phyloP scores from a whole-genome alignment of 1,140 invertebrate species.

The Apolygus lucorum region DNA sequence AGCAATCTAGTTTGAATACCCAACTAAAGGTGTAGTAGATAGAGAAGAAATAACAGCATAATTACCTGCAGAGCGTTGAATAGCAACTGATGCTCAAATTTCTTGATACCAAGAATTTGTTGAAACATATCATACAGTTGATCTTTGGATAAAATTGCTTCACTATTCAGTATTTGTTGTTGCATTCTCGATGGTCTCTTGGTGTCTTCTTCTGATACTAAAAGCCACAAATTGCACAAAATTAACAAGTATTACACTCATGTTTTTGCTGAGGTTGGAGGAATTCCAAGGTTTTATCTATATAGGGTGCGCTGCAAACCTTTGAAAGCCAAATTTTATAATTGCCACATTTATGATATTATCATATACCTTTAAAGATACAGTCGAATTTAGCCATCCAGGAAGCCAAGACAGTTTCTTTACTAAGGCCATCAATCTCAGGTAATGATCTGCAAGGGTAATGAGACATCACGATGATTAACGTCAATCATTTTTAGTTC shows the following conservation, averaged over 20 bases:
- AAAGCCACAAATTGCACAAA: no score
- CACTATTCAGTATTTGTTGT: conserved; percentile 81
- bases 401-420: conserved; percentile 96
- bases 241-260: no score
- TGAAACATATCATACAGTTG: conserved; percentile 99
- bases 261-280: no score
- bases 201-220: conserved; percentile 71
- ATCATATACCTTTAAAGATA: conserved; percentile 81
- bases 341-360: background rate
- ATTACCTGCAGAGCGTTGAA: conserved; percentile 95
- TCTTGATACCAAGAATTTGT: conserved; percentile 95
- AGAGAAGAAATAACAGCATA: conserved; percentile 26
- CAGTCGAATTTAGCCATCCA: conserved; percentile 99
- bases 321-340: background rate
- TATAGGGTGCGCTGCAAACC: background rate
- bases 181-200: conserved; percentile 76
- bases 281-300: no score
- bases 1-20: no score
- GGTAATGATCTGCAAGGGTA: conserved; percentile 75
- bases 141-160: conserved; percentile 88
- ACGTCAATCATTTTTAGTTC: conserved; percentile 19
- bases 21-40: no score
- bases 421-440: conserved; percentile 97
- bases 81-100: conserved; percentile 98
- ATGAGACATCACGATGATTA: no score